phyloP scores from a whole-genome alignment of 2,888 invertebrate species.

The Eupithecia centaureata region DNA sequence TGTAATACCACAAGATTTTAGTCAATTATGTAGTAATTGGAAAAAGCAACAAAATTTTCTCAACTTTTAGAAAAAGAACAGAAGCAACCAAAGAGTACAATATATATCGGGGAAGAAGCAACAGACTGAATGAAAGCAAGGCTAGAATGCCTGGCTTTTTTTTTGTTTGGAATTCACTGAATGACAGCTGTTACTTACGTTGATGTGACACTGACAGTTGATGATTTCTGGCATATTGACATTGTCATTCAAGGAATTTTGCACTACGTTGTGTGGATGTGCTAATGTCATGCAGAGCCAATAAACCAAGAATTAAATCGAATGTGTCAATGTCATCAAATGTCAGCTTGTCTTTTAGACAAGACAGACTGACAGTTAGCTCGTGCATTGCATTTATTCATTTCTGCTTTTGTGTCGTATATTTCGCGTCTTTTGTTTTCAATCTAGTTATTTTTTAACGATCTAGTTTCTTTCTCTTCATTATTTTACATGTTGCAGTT shows the following conservation, averaged over 20 bases:
- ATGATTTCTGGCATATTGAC: no score
- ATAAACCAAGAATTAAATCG: no score
- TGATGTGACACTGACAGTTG: no score
- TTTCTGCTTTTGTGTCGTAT: conserved; percentile 48
- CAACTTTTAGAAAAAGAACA: not conserved
- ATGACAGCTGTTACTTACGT: no score
- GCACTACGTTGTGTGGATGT: not conserved
- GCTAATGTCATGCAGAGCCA: no score
- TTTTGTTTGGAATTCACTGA: no score
- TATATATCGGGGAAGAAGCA: no score
- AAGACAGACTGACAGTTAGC: conserved; percentile 24
- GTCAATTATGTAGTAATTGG: no score
- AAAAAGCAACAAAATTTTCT: not conserved
- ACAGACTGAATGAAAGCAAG: no score
- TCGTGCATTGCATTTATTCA: conserved; percentile 39
- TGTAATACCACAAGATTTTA: not conserved
- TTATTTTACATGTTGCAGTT: conserved; percentile 37
- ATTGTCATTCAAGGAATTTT: not conserved
- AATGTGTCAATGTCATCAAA: not conserved
- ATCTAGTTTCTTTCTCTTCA: conserved; percentile 31
- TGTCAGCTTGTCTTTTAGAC: not conserved
- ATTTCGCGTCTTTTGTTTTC: conserved; percentile 55
- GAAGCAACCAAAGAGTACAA: no score
- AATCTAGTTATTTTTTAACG: conserved; percentile 38
- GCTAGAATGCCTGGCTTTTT: no score